Evolutionary conservation across 2,113 vertebrate species (phyloP).

Genomic region (Saguinus imperator): DNA sequence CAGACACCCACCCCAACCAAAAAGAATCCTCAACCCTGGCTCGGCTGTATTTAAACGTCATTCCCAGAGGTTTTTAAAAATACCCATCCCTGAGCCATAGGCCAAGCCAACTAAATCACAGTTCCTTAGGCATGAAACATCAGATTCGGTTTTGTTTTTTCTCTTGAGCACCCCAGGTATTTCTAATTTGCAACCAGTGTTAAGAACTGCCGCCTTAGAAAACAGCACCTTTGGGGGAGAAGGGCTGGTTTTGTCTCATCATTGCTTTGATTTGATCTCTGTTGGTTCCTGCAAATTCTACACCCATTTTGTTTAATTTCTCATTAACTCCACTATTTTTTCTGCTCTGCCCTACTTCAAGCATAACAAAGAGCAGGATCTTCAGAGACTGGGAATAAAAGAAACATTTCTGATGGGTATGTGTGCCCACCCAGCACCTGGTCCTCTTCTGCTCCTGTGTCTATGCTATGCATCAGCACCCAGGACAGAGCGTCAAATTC

Average conservation of each 20-base stretch:
- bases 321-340: background rate
- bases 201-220: background rate
- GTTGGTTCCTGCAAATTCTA: background rate
- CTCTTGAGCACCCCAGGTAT: background rate
- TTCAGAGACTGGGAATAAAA: background rate
- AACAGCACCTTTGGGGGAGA: background rate
- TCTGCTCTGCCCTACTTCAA: background rate
- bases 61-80: background rate
- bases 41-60: background rate
- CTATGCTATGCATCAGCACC: background rate
- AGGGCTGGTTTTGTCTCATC: background rate
- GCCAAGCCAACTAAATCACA: background rate
- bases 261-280: background rate
- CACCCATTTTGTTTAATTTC: background rate
- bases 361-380: background rate
- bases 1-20: background rate
- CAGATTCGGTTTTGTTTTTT: background rate
- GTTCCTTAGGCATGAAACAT: background rate
- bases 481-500: background rate
- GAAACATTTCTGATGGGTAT: background rate
- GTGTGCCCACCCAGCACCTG: background rate
- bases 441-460: no score
- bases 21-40: background rate
- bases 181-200: background rate
- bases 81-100: background rate